Conservation (phyloP, 2,888 invertebrate genomes). For the Odontocerum albicorne region DNA sequence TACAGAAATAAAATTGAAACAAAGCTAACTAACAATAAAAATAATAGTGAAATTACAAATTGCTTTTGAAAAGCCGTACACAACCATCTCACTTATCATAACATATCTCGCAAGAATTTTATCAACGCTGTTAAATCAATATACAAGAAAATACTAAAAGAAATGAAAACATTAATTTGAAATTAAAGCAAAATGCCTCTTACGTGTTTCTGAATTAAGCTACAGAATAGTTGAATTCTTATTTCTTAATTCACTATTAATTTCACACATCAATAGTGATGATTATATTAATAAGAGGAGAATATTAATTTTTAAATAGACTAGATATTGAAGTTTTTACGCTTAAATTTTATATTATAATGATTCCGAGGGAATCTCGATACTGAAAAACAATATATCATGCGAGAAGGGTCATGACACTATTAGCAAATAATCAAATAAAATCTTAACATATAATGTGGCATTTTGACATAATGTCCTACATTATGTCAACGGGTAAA, state of each 20-base stretch:
- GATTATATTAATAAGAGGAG: slow-evolving; percentile 3
- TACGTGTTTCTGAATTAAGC: slow-evolving; percentile 3
- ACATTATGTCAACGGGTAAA: slow-evolving; percentile 28
- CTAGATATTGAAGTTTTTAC: slow-evolving; percentile 9
- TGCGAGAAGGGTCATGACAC: slow-evolving; percentile 26
- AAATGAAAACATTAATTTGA: too few relatives aligned
- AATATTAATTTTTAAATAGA: slow-evolving; percentile 11
- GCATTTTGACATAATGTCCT: slow-evolving; percentile 26
- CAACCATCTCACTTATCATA: slow-evolving; percentile 33
- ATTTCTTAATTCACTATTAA: slow-evolving; percentile 11
- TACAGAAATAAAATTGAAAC: slow-evolving; percentile 14
- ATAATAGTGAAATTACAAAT: slow-evolving; percentile 30
- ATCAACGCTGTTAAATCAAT: slow-evolving; percentile 9
- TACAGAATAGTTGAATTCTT: slow-evolving; percentile 4
- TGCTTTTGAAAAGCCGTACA: slow-evolving; percentile 36
- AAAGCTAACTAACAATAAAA: slow-evolving; percentile 30
- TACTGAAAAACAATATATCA: slow-evolving; percentile 1
- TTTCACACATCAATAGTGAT: slow-evolving; percentile 9
- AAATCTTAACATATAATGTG: slow-evolving; percentile 25
- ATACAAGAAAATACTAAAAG: too few relatives aligned
- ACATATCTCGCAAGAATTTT: slow-evolving; percentile 23
- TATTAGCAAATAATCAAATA: slow-evolving; percentile 25
- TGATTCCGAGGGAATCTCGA: not conserved
- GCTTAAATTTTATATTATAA: not conserved
- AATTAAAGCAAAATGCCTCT: too few relatives aligned